Evolutionary conservation across 2,113 vertebrate genomes (phyloP), one percentile per base, ranked within the genome.

Genomic region (Tonatia bakeri): DNA sequence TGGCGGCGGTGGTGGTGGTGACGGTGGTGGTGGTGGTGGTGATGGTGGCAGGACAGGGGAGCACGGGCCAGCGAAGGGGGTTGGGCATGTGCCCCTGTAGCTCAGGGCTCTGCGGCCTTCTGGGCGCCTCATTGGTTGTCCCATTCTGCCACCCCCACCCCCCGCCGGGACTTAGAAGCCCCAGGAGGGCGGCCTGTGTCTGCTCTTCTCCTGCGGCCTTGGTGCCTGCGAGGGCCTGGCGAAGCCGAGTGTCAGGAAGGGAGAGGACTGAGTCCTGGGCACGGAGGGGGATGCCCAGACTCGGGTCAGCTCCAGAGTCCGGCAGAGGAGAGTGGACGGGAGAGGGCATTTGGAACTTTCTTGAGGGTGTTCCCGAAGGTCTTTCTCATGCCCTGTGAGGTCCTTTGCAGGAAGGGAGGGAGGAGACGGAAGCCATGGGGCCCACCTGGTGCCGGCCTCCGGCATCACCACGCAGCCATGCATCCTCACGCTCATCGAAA

Each of bases 401-500:
- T 65, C 19, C 24, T 1, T 7, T 28, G 70, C 17, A 15, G 50
- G 79, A 52, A 82, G 45, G 10, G 43, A 84, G 22, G n/a, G 92
- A 33, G 52, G n/a, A 77, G n/a, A 13, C 2, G 2, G 45, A 31
- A 54, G n/a, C 54, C 1, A 9, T 1, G 2, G 56, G 54, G 40
- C 24, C 14, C 28, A 0, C 70, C 19, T 22, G 16, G 33, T 26
- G 77, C 45, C 19, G 16, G 20, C 1, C 56, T 24, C 56, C 0
- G 26, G 24, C 59, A 10, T 52, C 9, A 4, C 67, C 19, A 4
- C 50, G 43, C 43, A 1, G 31, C 67, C 24, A 0, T 16, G 70
- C 15, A 10, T 2, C 15, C 22, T 38, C 22, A 2, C 0, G 3
- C n/a, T n/a, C n/a, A n/a, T 45, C 81, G 65, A 2, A 24, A 1